These are phyloP conservation scores for Drosophila hydei DNA, from an alignment of 1,140 invertebrate species.

Conservation along the genomic window DNA sequence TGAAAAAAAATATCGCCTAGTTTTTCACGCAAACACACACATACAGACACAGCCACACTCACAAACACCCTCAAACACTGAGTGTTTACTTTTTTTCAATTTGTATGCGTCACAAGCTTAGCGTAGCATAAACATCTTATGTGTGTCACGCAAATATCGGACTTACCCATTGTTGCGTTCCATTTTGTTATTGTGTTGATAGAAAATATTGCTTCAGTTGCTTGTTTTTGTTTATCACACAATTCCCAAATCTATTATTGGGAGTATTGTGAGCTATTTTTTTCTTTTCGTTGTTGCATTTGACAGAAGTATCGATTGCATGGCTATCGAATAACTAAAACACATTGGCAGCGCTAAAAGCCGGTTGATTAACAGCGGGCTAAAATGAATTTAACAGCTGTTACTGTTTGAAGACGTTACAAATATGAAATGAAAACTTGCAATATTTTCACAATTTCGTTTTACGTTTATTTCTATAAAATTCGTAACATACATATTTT, in stretches of 20 bases:
- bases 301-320: slow-evolving; percentile 22
- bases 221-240: slow-evolving; percentile 58
- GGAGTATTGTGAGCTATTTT: slow-evolving; percentile 53
- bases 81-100: slow-evolving; percentile 50
- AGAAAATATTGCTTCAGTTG: slow-evolving; percentile 38
- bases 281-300: slow-evolving; percentile 48
- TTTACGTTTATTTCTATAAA: slow-evolving; percentile 75
- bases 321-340: neutral
- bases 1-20: slow-evolving; percentile 31
- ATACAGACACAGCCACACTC: neutral
- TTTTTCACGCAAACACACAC: slow-evolving; percentile 21
- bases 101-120: slow-evolving; percentile 41
- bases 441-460: slow-evolving; percentile 27
- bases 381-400: neutral
- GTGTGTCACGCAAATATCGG: neutral
- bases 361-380: slow-evolving; percentile 4
- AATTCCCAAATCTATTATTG: slow-evolving; percentile 62
- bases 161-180: slow-evolving; percentile 78
- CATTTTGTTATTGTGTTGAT: slow-evolving; percentile 53
- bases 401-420: neutral
- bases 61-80: neutral
- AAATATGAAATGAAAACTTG: neutral
- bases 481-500: slow-evolving; percentile 78
- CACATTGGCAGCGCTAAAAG: slow-evolving; percentile 5
- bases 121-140: slow-evolving; percentile 6